These are phyloP conservation scores for Octodonta nipae DNA, from an alignment of 2,888 invertebrate genomes.

Conservation along the genomic window DNA sequence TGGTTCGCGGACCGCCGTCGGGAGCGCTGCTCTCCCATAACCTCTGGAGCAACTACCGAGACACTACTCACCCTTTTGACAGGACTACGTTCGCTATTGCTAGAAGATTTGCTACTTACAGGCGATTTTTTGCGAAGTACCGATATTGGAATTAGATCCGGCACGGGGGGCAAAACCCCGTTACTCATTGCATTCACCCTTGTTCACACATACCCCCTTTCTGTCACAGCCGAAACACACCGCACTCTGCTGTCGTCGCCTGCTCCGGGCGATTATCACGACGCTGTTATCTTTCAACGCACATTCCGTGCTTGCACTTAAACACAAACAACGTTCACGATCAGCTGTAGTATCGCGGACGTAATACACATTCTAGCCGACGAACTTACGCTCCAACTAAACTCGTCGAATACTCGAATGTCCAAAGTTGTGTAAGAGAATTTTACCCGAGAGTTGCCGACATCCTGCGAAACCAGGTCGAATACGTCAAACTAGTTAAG, in stretches of 20 bases:
- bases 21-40: constrained; percentile 36
- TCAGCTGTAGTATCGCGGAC: constrained; percentile 11
- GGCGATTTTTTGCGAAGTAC: constrained; percentile 30
- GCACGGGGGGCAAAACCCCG: constrained; percentile 35
- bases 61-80: constrained; percentile 16
- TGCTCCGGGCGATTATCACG: not conserved
- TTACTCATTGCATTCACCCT: constrained; percentile 29
- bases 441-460: too few species aligned
- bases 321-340: constrained; percentile 9
- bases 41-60: too few species aligned
- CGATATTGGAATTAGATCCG: constrained; percentile 36
- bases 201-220: constrained; percentile 16
- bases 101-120: too few species aligned
- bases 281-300: constrained; percentile 1
- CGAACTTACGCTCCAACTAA: too few species aligned
- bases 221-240: constrained; percentile 1
- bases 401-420: too few species aligned
- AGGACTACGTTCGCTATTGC: too few species aligned
- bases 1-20: too few species aligned
- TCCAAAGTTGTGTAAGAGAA: too few species aligned
- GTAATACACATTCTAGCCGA: too few species aligned
- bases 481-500: constrained; percentile 22
- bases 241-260: not conserved
- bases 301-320: constrained; percentile 5
- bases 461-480: constrained; percentile 19